phyloP scores from a whole-genome alignment of 2,888 invertebrate species.

The Bhutanitis thaidina region DNA sequence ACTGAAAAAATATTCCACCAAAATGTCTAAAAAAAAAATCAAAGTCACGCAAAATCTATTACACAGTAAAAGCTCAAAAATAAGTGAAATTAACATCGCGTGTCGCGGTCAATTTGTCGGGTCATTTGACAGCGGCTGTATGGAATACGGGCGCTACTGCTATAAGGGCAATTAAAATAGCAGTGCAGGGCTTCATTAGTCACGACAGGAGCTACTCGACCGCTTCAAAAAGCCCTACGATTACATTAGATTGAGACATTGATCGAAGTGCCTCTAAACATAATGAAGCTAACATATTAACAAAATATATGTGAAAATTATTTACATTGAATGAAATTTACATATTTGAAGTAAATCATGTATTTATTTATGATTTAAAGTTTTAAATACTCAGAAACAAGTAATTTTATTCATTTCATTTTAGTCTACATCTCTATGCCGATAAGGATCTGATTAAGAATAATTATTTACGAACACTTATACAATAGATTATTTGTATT shows the following conservation, averaged over 20 bases:
- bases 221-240: slow-evolving; percentile 30
- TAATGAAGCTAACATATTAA: neutral
- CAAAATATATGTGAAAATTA: no score
- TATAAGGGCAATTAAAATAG: slow-evolving; percentile 67
- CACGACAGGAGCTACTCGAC: slow-evolving; percentile 31
- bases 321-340: no score
- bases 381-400: no score
- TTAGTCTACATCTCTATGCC: no score
- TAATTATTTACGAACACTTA: no score
- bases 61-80: slow-evolving; percentile 33
- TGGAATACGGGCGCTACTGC: slow-evolving; percentile 58
- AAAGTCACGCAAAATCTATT: slow-evolving; percentile 26
- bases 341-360: no score
- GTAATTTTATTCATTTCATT: no score
- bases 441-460: no score
- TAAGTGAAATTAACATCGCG: slow-evolving; percentile 54
- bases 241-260: slow-evolving; percentile 22
- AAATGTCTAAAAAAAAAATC: slow-evolving; percentile 2
- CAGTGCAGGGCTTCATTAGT: slow-evolving; percentile 62
- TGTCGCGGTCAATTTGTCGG: slow-evolving; percentile 72
- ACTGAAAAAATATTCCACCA: no score
- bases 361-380: no score
- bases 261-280: slow-evolving; percentile 20
- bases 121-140: slow-evolving; percentile 62
- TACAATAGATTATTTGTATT: no score